Conservation (phyloP, 30 jellyfish, hydroid and myxozoan species). For the Rhopilema esculentum region DNA sequence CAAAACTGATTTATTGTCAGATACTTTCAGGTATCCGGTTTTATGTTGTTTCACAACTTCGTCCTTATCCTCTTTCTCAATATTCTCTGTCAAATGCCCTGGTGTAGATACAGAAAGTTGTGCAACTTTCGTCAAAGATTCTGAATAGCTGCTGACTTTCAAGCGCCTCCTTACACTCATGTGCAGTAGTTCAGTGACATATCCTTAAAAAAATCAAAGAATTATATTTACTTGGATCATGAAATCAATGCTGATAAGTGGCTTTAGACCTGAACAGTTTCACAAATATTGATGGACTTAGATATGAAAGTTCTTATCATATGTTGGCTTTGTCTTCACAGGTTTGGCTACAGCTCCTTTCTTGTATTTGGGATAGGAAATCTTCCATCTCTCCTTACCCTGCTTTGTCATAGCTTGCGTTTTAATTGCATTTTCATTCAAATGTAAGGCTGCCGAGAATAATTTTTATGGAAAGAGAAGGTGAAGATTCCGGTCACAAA, state of each 20-base stretch:
- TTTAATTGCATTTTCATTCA: not conserved
- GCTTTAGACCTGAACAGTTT: not conserved
- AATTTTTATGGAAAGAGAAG: not conserved
- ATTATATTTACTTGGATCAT: not conserved
- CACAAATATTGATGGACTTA: not conserved
- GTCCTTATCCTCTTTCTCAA: slow-evolving; percentile 14
- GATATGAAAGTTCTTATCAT: not conserved
- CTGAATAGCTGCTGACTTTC: slow-evolving; percentile 8
- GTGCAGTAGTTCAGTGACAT: not conserved
- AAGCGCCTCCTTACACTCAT: slow-evolving; percentile 21
- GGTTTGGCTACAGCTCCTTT: not conserved
- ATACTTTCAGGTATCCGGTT: slow-evolving; percentile 1
- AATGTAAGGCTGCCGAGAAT: slow-evolving; percentile 28
- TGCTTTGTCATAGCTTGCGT: slow-evolving; percentile 6
- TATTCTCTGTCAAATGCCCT: slow-evolving; percentile 1
- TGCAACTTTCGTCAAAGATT: not conserved
- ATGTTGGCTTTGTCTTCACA: not conserved
- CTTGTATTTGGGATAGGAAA: slow-evolving; percentile 25
- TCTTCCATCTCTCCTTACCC: slow-evolving; percentile 17
- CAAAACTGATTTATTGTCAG: not conserved
- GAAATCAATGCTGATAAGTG: not conserved
- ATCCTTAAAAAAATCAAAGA: not conserved
- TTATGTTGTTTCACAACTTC: slow-evolving; percentile 19
- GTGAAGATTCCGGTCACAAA: not conserved
- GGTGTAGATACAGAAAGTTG: slow-evolving; percentile 13